Evolutionary conservation across 2,888 invertebrate species (phyloP).

Genomic region (Zygothrica quintamaculata): DNA sequence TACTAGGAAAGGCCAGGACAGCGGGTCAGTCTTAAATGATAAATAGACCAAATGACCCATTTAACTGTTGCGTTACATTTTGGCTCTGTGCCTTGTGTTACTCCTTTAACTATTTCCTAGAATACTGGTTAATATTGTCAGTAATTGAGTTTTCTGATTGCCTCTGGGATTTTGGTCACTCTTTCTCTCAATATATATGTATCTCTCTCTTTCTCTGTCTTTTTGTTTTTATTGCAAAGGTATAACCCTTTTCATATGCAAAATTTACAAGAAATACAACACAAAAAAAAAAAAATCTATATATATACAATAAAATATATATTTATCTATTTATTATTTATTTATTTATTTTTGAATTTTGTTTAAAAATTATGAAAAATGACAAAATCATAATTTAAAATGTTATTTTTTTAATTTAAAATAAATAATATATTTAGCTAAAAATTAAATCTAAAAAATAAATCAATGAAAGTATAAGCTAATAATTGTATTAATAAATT

Average conservation of each 20-base stretch:
- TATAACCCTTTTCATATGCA: constrained; percentile 2
- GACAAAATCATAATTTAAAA: too few relatives aligned
- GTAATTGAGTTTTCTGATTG: constrained; percentile 53
- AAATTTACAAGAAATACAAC: neutral
- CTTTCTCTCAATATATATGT: too few relatives aligned
- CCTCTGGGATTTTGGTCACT: constrained; percentile 4
- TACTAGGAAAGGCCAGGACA: constrained; percentile 8
- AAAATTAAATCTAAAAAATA: neutral
- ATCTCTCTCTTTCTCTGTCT: too few relatives aligned
- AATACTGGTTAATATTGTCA: constrained; percentile 25
- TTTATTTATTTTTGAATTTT: too few relatives aligned
- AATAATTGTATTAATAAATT: neutral
- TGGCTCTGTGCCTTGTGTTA: constrained; percentile 2
- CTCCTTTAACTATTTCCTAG: constrained; percentile 12
- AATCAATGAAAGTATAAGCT: neutral
- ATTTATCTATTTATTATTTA: too few relatives aligned
- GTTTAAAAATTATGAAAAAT: too few relatives aligned
- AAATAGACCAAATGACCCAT: constrained; percentile 63
- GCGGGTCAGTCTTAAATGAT: constrained; percentile 56
- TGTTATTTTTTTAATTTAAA: too few relatives aligned
- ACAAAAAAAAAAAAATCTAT: too few relatives aligned
- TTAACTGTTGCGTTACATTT: constrained; percentile 60
- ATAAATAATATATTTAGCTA: too few relatives aligned
- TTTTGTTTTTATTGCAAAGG: constrained; percentile 12
- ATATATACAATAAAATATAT: too few relatives aligned